Percentiles rank a stretch among this genome's conserved stretches.
Conservation (phyloP, 2,113 vertebrate species). For the Aspidoscelis tigris region DNA sequence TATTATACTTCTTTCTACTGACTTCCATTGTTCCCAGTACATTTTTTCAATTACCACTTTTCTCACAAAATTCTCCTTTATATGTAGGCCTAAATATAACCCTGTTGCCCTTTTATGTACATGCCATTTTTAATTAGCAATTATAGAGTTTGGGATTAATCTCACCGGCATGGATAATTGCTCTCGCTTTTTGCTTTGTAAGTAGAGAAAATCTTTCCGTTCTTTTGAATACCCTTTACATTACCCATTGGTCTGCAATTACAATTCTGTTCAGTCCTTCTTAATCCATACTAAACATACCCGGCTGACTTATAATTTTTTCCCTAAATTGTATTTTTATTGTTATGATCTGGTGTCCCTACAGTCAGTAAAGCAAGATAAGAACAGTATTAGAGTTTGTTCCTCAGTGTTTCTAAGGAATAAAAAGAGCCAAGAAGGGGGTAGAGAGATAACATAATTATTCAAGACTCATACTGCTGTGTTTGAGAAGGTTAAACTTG, state of each 20-base stretch:
- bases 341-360: constrained; percentile 10
- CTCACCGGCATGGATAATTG: constrained; percentile 19
- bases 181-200: constrained; percentile 20
- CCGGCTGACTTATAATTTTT: constrained; percentile 7
- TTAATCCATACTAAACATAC: constrained; percentile 19
- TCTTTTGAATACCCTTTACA: constrained; percentile 7
- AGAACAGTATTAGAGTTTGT: background rate
- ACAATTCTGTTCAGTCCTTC: constrained; percentile 31
- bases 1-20: background rate
- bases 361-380: background rate
- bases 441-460: background rate
- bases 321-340: constrained; percentile 3
- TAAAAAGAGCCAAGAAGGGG: background rate
- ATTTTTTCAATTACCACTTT: constrained; percentile 5
- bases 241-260: constrained; percentile 6
- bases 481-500: background rate
- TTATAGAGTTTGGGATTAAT: constrained; percentile 26
- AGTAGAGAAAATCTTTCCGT: constrained; percentile 21
- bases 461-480: background rate
- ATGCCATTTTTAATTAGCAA: constrained; percentile 27
- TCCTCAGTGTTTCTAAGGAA: background rate
- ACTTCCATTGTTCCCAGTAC: background rate
- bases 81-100: constrained; percentile 33
- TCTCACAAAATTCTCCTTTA: constrained; percentile 2
- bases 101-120: constrained; percentile 13